Base-by-base conservation (phyloP, 1,140 invertebrate species). In the Meloidogyne exigua region DNA sequence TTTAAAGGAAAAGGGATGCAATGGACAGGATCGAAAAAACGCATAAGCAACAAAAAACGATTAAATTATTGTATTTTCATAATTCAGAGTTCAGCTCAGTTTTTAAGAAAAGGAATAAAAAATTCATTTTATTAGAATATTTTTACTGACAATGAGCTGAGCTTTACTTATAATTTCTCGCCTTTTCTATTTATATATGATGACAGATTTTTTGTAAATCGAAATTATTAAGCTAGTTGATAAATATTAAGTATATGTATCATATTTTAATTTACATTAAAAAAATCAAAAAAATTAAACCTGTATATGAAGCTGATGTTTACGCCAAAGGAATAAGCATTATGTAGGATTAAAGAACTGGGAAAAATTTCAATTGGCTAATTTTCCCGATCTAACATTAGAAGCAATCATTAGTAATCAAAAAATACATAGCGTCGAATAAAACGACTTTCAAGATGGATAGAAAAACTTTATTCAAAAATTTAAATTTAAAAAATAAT, bases 21-120 rank as follows among this genome's bases (percentile, higher is more conserved):
- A 71, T 18, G 36, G 26, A 39, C 26, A 49, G 42, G 28, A 42
- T 72, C 36, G 44, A 72, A 39, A 42, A 28, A 39, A 72, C 70
- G 70, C 28, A 39, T 28, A 26, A 63, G 23, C 39, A 72, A 57
- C 15, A 23, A 68, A 68, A 32, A 21, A 32, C n/a, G 15, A 42
- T 32, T 42, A 32, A n/a, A 62, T 28, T 11, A 39, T 36, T 26
- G 9, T 42, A 15, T 39, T 26, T 32, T 26, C 49, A 57, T 57
- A 57, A 13, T 0, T 44, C 13, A 18, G 39, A 5, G 49, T 9
- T 57, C 49, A 57, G 49, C 49, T 57, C n/a, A 57, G 18, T 57
- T 21, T 21, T 15, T n/a, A 57, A 57, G 18, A 49, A 57, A n/a
- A 57, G 44, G 49, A n/a, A 57, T 7, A 57, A 7, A 9, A 9